phyloP scores from a whole-genome alignment of 2,797 vertebrate species.

The Philypnodon macrostomus region DNA sequence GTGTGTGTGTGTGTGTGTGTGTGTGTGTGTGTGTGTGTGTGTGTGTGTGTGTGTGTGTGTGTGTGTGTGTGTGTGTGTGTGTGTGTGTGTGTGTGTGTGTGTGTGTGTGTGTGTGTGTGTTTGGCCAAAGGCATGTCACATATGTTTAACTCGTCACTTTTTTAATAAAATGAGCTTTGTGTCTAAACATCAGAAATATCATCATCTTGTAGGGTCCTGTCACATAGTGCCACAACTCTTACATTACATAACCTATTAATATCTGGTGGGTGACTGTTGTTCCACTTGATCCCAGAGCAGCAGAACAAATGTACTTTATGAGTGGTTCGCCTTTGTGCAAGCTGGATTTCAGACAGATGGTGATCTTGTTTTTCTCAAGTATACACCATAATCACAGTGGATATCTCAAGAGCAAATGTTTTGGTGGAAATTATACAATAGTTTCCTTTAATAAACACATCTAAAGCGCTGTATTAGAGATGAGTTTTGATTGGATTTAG shows the following conservation, averaged over 20 bases:
- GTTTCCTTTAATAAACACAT: constrained; percentile 27
- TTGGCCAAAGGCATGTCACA: not conserved
- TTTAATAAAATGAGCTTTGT: too few species aligned
- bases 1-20: too few species aligned
- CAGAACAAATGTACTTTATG: constrained; percentile 3
- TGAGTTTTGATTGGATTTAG: constrained; percentile 10
- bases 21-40: too few species aligned
- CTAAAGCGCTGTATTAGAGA: not conserved
- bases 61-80: too few species aligned
- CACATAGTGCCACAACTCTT: not conserved
- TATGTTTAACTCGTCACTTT: constrained; percentile 7
- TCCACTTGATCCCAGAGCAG: constrained; percentile 14
- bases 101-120: too few species aligned
- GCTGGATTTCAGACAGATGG: not conserved
- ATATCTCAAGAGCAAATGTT: constrained; percentile 26
- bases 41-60: too few species aligned
- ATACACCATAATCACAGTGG: constrained; percentile 3
- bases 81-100: too few species aligned
- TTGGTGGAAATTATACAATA: constrained; percentile 21
- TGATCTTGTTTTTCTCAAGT: not conserved
- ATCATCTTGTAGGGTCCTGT: not conserved
- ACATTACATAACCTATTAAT: constrained; percentile 8
- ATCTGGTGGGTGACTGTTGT: constrained; percentile 5
- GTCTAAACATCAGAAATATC: not conserved
- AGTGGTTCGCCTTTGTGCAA: not conserved